These are phyloP conservation scores for Prunella strophiata DNA, from an alignment of 2,797 vertebrate species.

Conservation along the genomic window DNA sequence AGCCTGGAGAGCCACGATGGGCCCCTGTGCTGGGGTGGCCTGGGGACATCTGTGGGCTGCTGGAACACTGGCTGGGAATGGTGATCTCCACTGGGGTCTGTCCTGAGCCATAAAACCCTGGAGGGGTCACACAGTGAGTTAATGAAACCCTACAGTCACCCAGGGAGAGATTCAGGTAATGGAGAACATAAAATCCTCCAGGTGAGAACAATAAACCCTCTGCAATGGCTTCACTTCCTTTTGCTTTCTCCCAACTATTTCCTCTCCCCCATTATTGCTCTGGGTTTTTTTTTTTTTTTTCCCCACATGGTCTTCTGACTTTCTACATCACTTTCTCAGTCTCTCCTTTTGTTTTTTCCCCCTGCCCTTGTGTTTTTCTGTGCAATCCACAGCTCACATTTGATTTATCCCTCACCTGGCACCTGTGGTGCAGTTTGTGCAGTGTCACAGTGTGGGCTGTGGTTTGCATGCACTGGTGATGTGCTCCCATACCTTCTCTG, in stretches of 20 bases:
- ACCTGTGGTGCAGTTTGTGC: accelerated
- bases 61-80: not conserved
- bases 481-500: not conserved
- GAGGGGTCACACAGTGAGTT: not conserved
- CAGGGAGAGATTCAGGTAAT: not conserved
- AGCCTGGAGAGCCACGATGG: not conserved
- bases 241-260: not conserved
- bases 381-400: accelerated
- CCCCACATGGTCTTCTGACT: not conserved
- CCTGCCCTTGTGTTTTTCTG: not conserved
- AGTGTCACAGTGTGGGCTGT: accelerated
- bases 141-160: not conserved
- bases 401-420: not conserved
- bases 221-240: not conserved
- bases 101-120: not conserved
- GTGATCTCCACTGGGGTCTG: not conserved
- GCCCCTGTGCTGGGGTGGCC: not conserved
- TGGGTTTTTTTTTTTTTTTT: not conserved
- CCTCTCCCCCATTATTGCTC: not conserved
- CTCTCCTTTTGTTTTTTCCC: not conserved
- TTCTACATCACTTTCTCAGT: not conserved
- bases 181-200: not conserved
- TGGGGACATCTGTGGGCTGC: not conserved
- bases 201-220: not conserved
- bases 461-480: accelerated